Evolutionary conservation across 2,113 vertebrate species (phyloP), one percentile per base, ranked within the genome.

Genomic region (Regulus satrapa): DNA sequence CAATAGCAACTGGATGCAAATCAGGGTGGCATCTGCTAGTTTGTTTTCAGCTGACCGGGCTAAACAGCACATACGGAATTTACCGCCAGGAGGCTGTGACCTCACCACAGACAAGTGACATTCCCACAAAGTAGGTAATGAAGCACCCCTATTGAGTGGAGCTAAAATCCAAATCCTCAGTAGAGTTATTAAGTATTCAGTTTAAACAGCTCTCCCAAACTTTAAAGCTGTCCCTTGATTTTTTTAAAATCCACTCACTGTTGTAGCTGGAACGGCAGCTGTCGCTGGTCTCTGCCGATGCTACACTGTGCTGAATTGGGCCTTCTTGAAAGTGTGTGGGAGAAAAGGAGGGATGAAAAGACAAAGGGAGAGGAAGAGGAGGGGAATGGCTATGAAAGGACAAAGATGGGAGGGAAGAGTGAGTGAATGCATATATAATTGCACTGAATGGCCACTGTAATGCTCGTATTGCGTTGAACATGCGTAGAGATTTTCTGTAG

Each of bases 41-140:
- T 93, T 94, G 93, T 88, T 88, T 94, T 94, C 94, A 94, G 67
- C 82, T 93, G 94, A 83, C 94, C 20, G 4, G 82, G 72, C 93
- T 93, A 86, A 93, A 81, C 61, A 68, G 93, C 88, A 84, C 92
- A 81, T 78, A 96, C 1, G 36, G 93, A 96, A 88, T 94, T 94
- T 94, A 81, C 92, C 23, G 3, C 75, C 92, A 67, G 88, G 82
- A 93, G 92, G 63, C 88, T 96, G 88, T 95, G 96, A 96, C 90
- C 88, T 96, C 82, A 88, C 88, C 94, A 71, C 90, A 95, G 81
- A 54, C 75, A 92, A 93, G 90, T 93, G 94, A 78, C 94, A 94
- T 96, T 95, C 92, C 93, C 82, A 92, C 85, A 95, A 95, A 93
- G 92, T 62, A 96, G 96, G 92, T 96, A 96, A 92, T 84, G 96